Evolutionary conservation across 1,140 invertebrate species (phyloP), one percentile per base, ranked within the genome.

Genomic region (Teleogryllus occipitalis): DNA sequence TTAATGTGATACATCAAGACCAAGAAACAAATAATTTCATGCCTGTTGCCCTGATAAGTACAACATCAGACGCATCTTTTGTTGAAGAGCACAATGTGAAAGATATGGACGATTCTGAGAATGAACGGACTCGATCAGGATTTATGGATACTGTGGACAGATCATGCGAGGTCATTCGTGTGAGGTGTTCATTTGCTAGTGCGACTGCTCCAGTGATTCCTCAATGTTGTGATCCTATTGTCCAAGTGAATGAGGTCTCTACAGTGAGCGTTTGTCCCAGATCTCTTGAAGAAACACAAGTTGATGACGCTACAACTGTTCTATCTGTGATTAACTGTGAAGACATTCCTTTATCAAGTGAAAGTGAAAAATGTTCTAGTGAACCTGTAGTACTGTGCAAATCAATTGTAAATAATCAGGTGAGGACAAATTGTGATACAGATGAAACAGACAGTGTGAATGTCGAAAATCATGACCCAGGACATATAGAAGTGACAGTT

Each of bases 321-420:
- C 47, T 7, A 15, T 77, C 12, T 77, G 76, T 54, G 47, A 77
- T 54, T 54, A 48, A 54, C 76, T 77, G 46, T 77, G 48, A 77
- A 77, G 47, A 47, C 47, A 65, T 65, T 65, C 54, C 54, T 65
- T 10, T 65, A 18, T 65, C 54, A 10, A 65, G 54, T 65, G 54
- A 65, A 65, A 65, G 18, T 65, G 18, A 18, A 18, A 65, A 65
- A 14, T 14, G 54, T 65, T 10, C 54, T 14, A 65, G 18, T 2
- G 18, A 65, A 14, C 7, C 54, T 65, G 54, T 65, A 14, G 18
- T 65, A 14, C 54, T 65, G 10, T 18, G 54, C 54, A 14, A 10
- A 65, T 18, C 54, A 65, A 18, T 65, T 65, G 54, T 65, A 39
- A 39, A 39, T 65, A 65, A 18, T 65, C 54, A 65, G 54, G 54